Percentiles rank a stretch among this genome's conserved stretches.
Conservation (phyloP, 2,113 vertebrate species). For the Tragelaphus scriptus region DNA sequence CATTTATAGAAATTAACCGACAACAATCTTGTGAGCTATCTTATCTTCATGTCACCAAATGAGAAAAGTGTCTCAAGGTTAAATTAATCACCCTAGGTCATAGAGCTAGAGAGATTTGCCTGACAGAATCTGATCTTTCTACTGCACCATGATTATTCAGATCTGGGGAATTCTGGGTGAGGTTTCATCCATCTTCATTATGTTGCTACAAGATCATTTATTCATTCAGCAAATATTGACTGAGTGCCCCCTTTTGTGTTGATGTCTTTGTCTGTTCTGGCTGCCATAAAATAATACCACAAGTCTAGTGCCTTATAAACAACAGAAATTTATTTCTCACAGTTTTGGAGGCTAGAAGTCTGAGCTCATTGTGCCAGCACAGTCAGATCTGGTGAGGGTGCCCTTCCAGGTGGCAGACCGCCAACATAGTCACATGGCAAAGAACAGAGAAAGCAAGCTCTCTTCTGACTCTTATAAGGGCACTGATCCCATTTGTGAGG, state of each 20-base stretch:
- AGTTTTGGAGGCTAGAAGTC: not conserved
- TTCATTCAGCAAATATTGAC: not conserved
- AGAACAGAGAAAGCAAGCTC: not conserved
- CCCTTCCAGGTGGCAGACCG: not conserved
- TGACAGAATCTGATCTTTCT: not conserved
- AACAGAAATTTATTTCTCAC: not conserved
- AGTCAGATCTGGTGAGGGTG: not conserved
- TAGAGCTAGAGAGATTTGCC: not conserved
- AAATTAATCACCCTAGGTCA: not conserved
- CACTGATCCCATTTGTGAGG: not conserved
- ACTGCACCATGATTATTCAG: not conserved
- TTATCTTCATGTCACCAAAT: not conserved
- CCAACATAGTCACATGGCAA: not conserved
- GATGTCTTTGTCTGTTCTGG: not conserved
- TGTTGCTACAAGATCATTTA: not conserved
- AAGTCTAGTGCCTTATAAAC: not conserved
- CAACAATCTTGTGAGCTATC: not conserved
- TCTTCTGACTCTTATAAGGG: not conserved
- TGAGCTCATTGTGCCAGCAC: not conserved
- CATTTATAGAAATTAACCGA: not conserved
- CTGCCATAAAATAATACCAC: not conserved
- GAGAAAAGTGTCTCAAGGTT: not conserved
- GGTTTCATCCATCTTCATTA: not conserved
- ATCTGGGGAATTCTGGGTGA: not conserved
- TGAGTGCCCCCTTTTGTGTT: not conserved